Evolutionary conservation across 2,113 vertebrate genomes (phyloP), one percentile per base, ranked within the genome.

Genomic region (Neogale vison): DNA sequence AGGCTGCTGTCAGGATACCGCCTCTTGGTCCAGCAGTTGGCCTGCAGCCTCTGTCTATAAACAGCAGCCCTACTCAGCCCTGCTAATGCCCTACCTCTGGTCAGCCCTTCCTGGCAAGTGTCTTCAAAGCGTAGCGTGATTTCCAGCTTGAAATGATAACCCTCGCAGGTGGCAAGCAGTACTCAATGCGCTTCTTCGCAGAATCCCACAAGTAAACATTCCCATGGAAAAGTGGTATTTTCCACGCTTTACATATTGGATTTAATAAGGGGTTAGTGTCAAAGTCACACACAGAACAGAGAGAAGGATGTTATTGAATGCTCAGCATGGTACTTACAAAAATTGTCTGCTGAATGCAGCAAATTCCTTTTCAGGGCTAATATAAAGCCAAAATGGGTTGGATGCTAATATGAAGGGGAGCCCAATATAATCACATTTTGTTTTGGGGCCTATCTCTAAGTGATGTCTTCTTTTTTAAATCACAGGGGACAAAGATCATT

Each of bases 311-410:
- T 47, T 74, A 87, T 3, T 84, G 76, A 74, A 80, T 69, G 69
- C 69, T 88, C 81, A 93, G 55, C 36, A 52, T 90, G 50, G 31
- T 82, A 83, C 47, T 88, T 90, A 36, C 42, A 95, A 90, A 84
- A 55, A 61, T 65, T 84, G 74, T 47, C 67, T 86, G 85, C 76
- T 80, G 61, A 83, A 79, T 47, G 71, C 29, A 90, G 67, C 39
- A 69, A 90, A 96, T 93, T 93, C 52, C 89, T 96, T 95, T 55
- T 79, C 47, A 88, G 92, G 65, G 18, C n/a, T 90, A 92, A 95
- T 61, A 74, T 94, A 93, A 93, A 82, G 74, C 17, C 57, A 59
- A 91, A 95, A 82, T 39, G 24, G 76, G 52, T 76, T 83, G 80
- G 55, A 61, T 52, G 74, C 79, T 90, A 47, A 52, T 80, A 42